Conservation (phyloP, 2,113 vertebrate species). For the Nyctereutes procyonoides region DNA sequence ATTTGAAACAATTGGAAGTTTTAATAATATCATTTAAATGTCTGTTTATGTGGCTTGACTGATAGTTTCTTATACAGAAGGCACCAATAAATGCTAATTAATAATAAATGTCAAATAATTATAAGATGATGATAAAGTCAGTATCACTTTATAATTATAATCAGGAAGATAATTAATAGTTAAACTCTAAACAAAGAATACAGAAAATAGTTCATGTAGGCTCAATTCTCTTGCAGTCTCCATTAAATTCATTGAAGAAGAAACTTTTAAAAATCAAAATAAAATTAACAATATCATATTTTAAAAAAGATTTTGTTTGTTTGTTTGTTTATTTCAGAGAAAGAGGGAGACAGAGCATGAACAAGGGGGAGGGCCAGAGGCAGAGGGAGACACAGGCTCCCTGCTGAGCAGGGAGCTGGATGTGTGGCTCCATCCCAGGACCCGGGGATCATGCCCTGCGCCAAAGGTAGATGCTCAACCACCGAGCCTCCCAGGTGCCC, state of each 20-base stretch:
- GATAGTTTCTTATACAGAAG: neutral
- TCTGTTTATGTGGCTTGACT: neutral
- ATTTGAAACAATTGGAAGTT: neutral
- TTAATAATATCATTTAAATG: neutral
- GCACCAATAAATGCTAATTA: neutral
- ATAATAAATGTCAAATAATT: neutral
- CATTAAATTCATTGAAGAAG: neutral
- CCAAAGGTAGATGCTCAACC: neutral
- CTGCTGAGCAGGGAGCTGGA: too few species aligned
- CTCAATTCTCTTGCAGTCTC: neutral
- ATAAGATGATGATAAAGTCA: neutral
- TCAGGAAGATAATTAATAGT: neutral
- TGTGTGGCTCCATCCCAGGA: neutral
- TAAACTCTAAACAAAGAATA: neutral
- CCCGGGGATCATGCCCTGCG: neutral
- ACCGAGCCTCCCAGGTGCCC: neutral
- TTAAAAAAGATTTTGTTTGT: neutral
- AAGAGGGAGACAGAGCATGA: too few species aligned
- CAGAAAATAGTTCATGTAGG: neutral
- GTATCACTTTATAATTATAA: neutral
- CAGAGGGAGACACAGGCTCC: neutral
- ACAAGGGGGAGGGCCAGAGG: too few species aligned
- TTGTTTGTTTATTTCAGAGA: neutral
- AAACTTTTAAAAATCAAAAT: neutral
- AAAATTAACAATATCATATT: neutral